Percentiles rank a stretch among this genome's conserved stretches.
phyloP scores from a whole-genome alignment of 2,888 invertebrate species.

The Mellilla xanthometata region DNA sequence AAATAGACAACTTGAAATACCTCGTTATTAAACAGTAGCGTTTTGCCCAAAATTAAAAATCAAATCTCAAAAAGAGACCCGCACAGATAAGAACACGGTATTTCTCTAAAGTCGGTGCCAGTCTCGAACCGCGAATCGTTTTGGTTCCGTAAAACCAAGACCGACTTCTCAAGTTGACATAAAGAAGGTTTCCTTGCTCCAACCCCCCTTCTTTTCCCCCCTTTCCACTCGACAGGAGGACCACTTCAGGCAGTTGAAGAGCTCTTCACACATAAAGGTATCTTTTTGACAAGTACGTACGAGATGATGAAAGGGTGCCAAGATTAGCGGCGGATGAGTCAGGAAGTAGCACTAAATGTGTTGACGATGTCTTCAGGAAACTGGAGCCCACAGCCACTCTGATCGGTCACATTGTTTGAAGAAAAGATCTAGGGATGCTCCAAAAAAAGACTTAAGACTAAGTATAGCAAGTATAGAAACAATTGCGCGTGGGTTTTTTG shows the following conservation, averaged over 20 bases:
- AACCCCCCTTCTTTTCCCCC: conserved; percentile 30
- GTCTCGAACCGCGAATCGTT: conserved; percentile 66
- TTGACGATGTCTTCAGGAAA: conserved; percentile 5
- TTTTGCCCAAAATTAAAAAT: conserved; percentile 6
- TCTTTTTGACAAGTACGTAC: conserved; percentile 61
- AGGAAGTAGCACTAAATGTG: conserved; percentile 11
- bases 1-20: too few relatives aligned
- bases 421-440: too few relatives aligned
- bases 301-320: conserved; percentile 37
- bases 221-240: conserved; percentile 13
- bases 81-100: conserved; percentile 52
- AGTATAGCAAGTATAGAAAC: too few relatives aligned
- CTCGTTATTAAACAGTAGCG: too few relatives aligned
- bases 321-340: conserved; percentile 39
- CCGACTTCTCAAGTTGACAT: conserved; percentile 75
- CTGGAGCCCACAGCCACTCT: too few relatives aligned
- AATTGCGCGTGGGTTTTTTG: too few relatives aligned
- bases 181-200: conserved; percentile 53
- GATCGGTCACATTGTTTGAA: too few relatives aligned
- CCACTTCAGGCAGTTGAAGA: conserved; percentile 44
- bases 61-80: conserved; percentile 10
- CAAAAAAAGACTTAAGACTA: too few relatives aligned
- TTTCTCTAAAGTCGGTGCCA: conserved; percentile 65
- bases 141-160: conserved; percentile 56
- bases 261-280: conserved; percentile 54